A percentile compares a stretch with the other conserved stretches of the same genome.
Conservation (phyloP, 2,888 invertebrate species). For the Hemistola chrysoprasaria region DNA sequence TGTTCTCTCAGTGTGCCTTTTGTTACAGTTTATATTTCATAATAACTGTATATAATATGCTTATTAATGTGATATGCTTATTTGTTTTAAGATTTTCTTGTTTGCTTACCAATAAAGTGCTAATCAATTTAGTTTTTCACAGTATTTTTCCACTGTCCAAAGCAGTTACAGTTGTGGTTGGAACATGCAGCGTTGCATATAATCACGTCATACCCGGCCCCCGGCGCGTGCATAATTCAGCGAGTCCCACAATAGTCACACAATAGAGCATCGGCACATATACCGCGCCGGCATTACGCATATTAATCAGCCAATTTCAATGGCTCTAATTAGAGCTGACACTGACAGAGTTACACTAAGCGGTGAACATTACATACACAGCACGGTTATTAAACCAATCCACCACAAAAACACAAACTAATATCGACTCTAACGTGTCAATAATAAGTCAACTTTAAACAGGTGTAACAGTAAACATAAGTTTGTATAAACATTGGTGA, state of each 20-base stretch:
- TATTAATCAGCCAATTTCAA: slow-evolving; percentile 78
- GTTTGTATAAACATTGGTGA: slow-evolving; percentile 29
- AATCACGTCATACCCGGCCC: slow-evolving; percentile 60
- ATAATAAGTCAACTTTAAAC: slow-evolving; percentile 1
- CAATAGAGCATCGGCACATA: slow-evolving; percentile 66
- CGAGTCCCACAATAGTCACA: slow-evolving; percentile 41
- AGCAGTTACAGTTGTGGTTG: neutral
- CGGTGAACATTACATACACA: slow-evolving; percentile 47
- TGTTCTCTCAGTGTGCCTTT: no score
- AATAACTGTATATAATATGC: no score
- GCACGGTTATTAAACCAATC: slow-evolving; percentile 22
- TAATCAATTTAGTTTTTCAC: no score
- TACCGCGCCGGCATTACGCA: slow-evolving; percentile 60
- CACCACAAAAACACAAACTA: slow-evolving; percentile 16
- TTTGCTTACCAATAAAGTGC: no score
- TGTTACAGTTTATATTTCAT: no score
- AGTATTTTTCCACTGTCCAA: no score
- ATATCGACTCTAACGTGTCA: slow-evolving; percentile 13
- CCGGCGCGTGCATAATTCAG: slow-evolving; percentile 64
- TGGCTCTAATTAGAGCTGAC: slow-evolving; percentile 76
- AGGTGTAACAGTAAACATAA: slow-evolving; percentile 9
- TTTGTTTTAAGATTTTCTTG: no score
- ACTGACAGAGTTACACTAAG: slow-evolving; percentile 74
- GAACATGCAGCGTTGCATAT: slow-evolving; percentile 43
- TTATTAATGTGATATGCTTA: no score